Evolutionary conservation across 2,888 invertebrate species (phyloP), one percentile per base, ranked within the genome.

Genomic region (Cryptosula pallasiana): DNA sequence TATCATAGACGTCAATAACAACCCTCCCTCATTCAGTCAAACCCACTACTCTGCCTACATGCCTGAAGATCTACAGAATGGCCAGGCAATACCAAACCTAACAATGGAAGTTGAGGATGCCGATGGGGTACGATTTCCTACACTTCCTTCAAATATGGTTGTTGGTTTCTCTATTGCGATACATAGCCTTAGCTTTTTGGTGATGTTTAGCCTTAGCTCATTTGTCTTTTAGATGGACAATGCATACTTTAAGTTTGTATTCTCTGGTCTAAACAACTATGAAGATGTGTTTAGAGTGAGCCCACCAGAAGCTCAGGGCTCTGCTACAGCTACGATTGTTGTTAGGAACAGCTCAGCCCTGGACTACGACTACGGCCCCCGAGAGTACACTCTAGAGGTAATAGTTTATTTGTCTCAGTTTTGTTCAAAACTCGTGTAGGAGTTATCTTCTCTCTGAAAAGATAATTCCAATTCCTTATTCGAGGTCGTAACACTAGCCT

Each of bases 161-260:
- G n/a, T n/a, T n/a, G n/a, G n/a, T n/a, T n/a, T n/a, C n/a, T n/a
- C n/a, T n/a, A n/a, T n/a, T n/a, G n/a, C n/a, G n/a, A n/a, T n/a
- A n/a, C n/a, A n/a, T n/a, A n/a, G n/a, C n/a, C n/a, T n/a, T n/a
- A n/a, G n/a, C n/a, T n/a, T n/a, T n/a, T n/a, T n/a, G n/a, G n/a
- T n/a, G n/a, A n/a, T n/a, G n/a, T n/a, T n/a, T n/a, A n/a, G n/a
- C n/a, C n/a, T n/a, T n/a, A n/a, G n/a, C n/a, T n/a, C n/a, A n/a
- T n/a, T n/a, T n/a, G n/a, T n/a, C n/a, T n/a, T n/a, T n/a, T 63
- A 63, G 63, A 27, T 27, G 32, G 63, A 63, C n/a, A 63, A 63
- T 63, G 63, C 63, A n/a, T 63, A 63, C 34, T 63, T 63, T 32
- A 63, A 63, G 63, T 63, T 63, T 63, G 63, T 63, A 16, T 63